Evolutionary conservation across 2,888 invertebrate genomes (phyloP).

Genomic region (Nineta flava): DNA sequence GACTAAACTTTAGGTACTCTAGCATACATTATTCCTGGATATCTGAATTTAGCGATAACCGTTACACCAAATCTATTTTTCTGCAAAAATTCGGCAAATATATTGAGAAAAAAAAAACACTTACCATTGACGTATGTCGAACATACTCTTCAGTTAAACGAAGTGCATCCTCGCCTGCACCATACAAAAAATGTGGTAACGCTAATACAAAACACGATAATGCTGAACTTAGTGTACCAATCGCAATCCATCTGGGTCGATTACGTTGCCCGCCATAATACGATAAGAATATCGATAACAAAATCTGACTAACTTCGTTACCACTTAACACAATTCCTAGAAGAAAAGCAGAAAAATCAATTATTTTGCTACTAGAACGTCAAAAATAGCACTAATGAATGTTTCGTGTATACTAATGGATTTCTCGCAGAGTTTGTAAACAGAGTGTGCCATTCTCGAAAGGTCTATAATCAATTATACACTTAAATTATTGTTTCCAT

Average conservation of each 20-base stretch:
- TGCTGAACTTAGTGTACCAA: slow-evolving; percentile 43
- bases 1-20: too few species aligned
- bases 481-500: too few species aligned
- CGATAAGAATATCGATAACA: slow-evolving; percentile 41
- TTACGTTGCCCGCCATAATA: slow-evolving; percentile 50
- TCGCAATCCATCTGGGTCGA: slow-evolving; percentile 48
- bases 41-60: too few species aligned
- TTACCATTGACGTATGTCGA: neutral
- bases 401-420: too few species aligned
- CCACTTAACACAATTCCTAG: slow-evolving; percentile 48
- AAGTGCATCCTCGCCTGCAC: slow-evolving; percentile 36
- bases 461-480: too few species aligned
- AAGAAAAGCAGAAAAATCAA: slow-evolving; percentile 10
- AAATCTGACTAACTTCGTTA: slow-evolving; percentile 52
- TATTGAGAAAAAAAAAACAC: neutral
- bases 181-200: slow-evolving; percentile 43
- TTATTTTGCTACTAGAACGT: neutral
- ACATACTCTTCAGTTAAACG: slow-evolving; percentile 30
- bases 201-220: slow-evolving; percentile 42
- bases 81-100: too few species aligned
- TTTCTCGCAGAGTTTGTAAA: too few species aligned
- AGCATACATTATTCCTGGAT: too few species aligned
- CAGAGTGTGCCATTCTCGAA: too few species aligned
- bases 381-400: neutral
- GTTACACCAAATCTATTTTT: too few species aligned